A percentile compares a stretch with the other conserved stretches of the same genome.
These are phyloP conservation scores for Acrocyrtus sp. DNA, from an alignment of 2,888 invertebrate genomes.

Conservation along the genomic window DNA sequence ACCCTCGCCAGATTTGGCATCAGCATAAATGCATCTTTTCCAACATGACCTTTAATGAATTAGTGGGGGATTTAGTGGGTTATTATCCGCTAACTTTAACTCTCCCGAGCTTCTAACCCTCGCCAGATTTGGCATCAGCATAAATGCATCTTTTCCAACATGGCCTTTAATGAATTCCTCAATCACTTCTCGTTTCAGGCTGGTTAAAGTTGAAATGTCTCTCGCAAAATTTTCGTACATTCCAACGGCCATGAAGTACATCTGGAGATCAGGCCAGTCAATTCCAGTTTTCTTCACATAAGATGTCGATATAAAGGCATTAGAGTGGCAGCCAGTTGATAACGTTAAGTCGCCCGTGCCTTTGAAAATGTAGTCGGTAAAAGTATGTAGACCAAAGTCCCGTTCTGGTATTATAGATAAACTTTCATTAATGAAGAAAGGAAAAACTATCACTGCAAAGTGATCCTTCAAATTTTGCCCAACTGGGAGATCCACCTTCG, in stretches of 20 bases:
- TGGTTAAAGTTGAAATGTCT: constrained; percentile 32
- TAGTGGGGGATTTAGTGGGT: constrained; percentile 34
- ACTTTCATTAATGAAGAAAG: constrained; percentile 49
- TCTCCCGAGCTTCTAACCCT: constrained; percentile 49
- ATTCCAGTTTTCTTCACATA: constrained; percentile 29
- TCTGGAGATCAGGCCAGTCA: constrained; percentile 55
- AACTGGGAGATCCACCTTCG: constrained; percentile 50
- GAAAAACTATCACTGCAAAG: constrained; percentile 16
- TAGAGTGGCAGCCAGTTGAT: constrained; percentile 86
- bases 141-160: constrained; percentile 27
- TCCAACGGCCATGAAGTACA: constrained; percentile 32
- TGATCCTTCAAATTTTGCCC: constrained; percentile 60
- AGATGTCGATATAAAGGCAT: constrained; percentile 79
- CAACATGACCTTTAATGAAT: too few species aligned
- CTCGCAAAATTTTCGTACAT: constrained; percentile 7
- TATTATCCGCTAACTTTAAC: constrained; percentile 40
- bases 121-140: constrained; percentile 7
- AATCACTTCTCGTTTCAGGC: constrained; percentile 17
- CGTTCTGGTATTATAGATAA: constrained; percentile 44
- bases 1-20: constrained; percentile 7
- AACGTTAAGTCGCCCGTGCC: constrained; percentile 81
- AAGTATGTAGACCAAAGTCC: constrained; percentile 39
- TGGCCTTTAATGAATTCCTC: constrained; percentile 65
- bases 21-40: constrained; percentile 49
- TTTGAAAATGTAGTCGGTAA: constrained; percentile 41